Evolutionary conservation across 2,888 invertebrate genomes (phyloP).

Genomic region (Cyclophora albipunctata): DNA sequence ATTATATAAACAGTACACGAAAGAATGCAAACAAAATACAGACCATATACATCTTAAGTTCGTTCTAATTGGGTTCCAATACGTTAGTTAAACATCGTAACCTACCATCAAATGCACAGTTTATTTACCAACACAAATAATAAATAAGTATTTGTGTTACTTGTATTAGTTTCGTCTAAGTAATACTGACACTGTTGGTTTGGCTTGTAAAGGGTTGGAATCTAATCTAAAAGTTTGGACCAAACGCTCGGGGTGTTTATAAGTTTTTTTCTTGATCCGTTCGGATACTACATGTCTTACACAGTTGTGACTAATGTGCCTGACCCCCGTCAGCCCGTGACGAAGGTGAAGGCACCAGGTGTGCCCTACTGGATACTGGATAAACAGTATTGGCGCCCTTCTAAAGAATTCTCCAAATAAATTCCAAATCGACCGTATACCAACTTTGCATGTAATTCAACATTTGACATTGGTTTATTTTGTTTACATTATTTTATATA

Average conservation of each 20-base stretch:
- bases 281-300: constrained; percentile 38
- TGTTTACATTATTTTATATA: background rate
- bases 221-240: constrained; percentile 19
- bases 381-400: constrained; percentile 40
- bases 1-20: too few species aligned
- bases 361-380: constrained; percentile 35
- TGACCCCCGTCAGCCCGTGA: constrained; percentile 50
- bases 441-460: constrained; percentile 19
- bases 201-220: constrained; percentile 1
- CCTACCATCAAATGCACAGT: too few species aligned
- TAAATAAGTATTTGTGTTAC: too few species aligned
- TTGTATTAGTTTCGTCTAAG: too few species aligned
- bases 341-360: constrained; percentile 54
- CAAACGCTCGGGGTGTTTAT: constrained; percentile 15
- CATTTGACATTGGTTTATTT: background rate
- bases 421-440: constrained; percentile 34
- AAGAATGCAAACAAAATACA: too few species aligned
- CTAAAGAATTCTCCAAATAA: constrained; percentile 42
- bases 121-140: too few species aligned
- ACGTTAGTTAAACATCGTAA: too few species aligned
- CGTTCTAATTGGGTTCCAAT: too few species aligned
- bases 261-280: constrained; percentile 22
- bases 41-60: too few species aligned
- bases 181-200: too few species aligned
- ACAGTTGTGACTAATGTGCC: constrained; percentile 56